Percentiles rank a stretch among this genome's conserved stretches.
These are phyloP conservation scores for Equus przewalskii DNA, from an alignment of 2,113 vertebrate genomes.

Conservation along the genomic window DNA sequence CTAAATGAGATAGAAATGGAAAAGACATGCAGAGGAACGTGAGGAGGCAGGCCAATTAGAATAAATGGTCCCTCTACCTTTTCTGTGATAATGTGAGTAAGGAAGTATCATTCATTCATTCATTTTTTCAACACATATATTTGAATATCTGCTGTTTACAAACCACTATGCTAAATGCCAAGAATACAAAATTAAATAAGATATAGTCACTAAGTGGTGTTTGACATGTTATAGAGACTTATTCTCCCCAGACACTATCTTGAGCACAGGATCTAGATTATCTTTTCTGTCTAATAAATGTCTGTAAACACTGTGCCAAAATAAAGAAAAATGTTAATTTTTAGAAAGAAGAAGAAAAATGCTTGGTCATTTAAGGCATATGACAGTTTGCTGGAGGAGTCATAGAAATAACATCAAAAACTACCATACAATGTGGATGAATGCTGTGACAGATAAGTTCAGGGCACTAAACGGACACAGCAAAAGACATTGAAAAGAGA, in stretches of 20 bases:
- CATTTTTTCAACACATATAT: background rate
- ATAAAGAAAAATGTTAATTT: background rate
- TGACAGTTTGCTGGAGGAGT: background rate
- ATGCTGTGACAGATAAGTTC: background rate
- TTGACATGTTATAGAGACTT: background rate
- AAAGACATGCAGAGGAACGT: background rate
- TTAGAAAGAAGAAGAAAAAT: background rate
- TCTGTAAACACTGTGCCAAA: background rate
- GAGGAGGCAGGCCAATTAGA: background rate
- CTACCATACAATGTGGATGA: background rate
- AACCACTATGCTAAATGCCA: background rate
- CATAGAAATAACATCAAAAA: constrained; percentile 36
- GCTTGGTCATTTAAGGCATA: background rate
- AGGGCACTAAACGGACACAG: background rate
- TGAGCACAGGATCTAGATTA: background rate
- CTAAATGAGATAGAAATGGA: background rate
- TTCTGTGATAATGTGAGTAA: background rate
- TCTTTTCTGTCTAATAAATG: background rate
- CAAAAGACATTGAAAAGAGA: constrained; percentile 10
- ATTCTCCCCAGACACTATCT: background rate
- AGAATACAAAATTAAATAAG: background rate
- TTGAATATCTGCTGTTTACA: background rate
- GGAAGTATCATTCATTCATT: background rate
- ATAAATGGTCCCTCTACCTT: too few species aligned
- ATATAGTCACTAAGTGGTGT: background rate